Evolutionary conservation across 2,888 invertebrate genomes (phyloP), one percentile per base, ranked within the genome.

Genomic region (Mesoligia furuncula): DNA sequence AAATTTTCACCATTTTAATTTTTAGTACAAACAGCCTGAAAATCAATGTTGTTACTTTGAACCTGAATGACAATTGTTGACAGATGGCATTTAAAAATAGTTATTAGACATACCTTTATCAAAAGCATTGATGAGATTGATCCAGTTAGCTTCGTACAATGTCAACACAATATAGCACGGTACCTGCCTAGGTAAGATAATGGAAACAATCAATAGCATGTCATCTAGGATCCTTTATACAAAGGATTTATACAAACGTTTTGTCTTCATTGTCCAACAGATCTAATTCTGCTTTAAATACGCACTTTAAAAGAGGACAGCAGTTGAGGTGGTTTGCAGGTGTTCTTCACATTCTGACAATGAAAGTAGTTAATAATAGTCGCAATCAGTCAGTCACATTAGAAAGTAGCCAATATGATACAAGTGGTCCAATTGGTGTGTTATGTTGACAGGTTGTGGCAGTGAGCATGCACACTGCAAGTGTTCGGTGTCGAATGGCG

Each of bases 401-500:
- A 90, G 87, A 88, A 89, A 89, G 88, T 88, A 87, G 87, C 87
- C 85, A 86, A 89, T 85, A 70, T 79, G 73, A 84, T 78, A 83
- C 79, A 79, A 85, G 75, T 67, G 80, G 65, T 77, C 79, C 78
- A 77, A 84, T 73, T 69, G 79, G 68, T 85, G 85, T 83, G 80
- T 82, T 87, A 70, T 81, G 74, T 81, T 90, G 88, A 85, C 89
- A 90, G 89, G 87, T 88, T 90, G 85, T 80, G 54, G 54, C 11
- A 87, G 87, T 87, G 88, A 84, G 81, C 87, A 88, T 86, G 87
- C 85, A 87, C 84, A 86, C 72, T 84, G 88, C 89, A 90, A 89
- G 87, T 90, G 88, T 69, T 88, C 84, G 84, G 85, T 85, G 88
- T 89, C 86, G 87, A 91, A 88, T 89, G 85, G 84, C 84, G 76